Evolutionary conservation across 2,113 vertebrate species (phyloP).

Genomic region (Gadus chalcogrammus): DNA sequence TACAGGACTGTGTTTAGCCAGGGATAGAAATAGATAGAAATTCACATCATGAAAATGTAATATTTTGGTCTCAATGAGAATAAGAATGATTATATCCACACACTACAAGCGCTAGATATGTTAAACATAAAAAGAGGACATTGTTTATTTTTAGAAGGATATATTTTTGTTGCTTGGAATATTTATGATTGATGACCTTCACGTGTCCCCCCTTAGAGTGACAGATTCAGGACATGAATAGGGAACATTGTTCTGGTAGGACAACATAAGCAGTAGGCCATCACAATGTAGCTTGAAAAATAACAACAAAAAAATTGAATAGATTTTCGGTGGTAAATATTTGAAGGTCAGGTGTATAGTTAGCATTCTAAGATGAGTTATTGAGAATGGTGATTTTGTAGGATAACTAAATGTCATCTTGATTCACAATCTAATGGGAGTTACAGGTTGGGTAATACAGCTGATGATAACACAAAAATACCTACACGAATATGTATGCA

Average conservation of each 20-base stretch:
- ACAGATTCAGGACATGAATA: background rate
- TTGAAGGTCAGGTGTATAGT: no score
- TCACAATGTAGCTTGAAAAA: no score
- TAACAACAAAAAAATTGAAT: no score
- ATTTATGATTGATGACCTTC: constrained; percentile 53
- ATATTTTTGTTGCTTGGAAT: constrained; percentile 30
- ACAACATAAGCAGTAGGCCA: no score
- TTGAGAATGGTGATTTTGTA: no score
- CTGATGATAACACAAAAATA: no score
- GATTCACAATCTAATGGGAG: no score
- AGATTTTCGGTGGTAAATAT: no score
- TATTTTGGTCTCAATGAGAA: constrained; percentile 67
- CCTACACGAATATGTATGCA: background rate
- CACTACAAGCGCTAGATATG: constrained; percentile 47
- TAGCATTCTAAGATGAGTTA: no score
- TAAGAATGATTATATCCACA: constrained; percentile 43
- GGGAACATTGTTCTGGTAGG: no score
- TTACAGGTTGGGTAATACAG: no score
- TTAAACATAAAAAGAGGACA: constrained; percentile 42
- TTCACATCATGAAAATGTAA: constrained; percentile 68
- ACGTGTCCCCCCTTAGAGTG: constrained; percentile 16
- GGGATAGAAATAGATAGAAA: constrained; percentile 62
- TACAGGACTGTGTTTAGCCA: constrained; percentile 69
- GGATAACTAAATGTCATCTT: no score
- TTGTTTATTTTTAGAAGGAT: constrained; percentile 37